Conservation (phyloP, 2,113 vertebrate species). For the Phocoena sinus region DNA sequence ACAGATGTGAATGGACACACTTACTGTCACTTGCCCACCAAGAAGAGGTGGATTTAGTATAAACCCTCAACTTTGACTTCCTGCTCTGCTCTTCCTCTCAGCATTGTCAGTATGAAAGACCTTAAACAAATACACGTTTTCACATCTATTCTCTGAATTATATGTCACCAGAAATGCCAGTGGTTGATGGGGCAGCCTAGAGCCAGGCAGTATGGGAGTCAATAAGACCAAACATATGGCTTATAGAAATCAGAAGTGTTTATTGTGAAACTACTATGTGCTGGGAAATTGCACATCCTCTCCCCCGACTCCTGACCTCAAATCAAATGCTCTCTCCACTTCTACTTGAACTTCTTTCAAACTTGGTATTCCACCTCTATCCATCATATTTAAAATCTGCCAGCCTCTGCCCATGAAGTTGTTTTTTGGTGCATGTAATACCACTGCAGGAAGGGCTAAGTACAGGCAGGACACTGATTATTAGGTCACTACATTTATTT, state of each 20-base stretch:
- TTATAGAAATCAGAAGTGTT: not conserved
- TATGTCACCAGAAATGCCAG: not conserved
- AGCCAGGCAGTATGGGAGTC: not conserved
- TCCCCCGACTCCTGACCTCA: not conserved
- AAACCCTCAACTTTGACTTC: not conserved
- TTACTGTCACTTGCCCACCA: not conserved
- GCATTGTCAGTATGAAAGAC: not conserved
- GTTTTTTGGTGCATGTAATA: too few species aligned
- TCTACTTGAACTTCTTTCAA: not conserved
- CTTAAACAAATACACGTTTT: accelerated
- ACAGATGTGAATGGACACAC: not conserved
- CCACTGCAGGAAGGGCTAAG: not conserved
- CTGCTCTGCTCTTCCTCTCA: not conserved
- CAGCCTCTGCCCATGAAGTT: not conserved
- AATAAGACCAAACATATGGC: accelerated
- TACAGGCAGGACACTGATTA: accelerated
- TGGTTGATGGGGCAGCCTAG: not conserved
- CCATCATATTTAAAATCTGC: not conserved
- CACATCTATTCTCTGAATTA: too few species aligned
- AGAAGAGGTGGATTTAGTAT: not conserved
- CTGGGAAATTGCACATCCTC: not conserved
- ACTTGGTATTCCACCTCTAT: not conserved
- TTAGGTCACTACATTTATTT: too few species aligned
- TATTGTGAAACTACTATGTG: not conserved
- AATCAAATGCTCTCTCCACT: not conserved